Evolutionary conservation across 2,113 vertebrate species (phyloP), one percentile per base, ranked within the genome.

Genomic region (Lophius piscatorius): DNA sequence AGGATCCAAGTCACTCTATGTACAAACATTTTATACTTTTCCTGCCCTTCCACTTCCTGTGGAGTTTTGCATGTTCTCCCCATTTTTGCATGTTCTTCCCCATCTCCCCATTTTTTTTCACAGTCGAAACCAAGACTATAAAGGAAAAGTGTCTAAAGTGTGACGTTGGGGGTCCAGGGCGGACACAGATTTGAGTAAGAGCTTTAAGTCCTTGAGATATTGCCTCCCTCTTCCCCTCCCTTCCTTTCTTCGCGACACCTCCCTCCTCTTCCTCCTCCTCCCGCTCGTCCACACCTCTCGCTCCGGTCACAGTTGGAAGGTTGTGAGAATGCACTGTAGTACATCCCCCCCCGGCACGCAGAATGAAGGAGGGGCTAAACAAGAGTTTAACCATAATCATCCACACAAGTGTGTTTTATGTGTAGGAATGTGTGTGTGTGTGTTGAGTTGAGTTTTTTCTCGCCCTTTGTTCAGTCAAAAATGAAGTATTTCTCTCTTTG

Each of bases 221-320:
- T 12, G 38, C 41, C 45, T 52, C 34, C 42, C 26, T 51, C 49
- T 55, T 51, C 18, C 10, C 59, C 70, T 56, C 26, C 59, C 52
- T 58, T 36, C 26, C 23, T 39, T 36, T 50, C 46, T 55, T 56
- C 22, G 48, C 24, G 41, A 45, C 56, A 56, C 48, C 26, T 44
- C 65, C 47, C 34, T 24, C 18, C 40, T 29, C 41, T 7, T 24
- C 28, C 36, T 10, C 36, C 56, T 52, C 8, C 48, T 57, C 23
- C 26, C 39, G 36, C 61, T 75, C 57, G 42, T 67, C 57, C 51
- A 66, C 61, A 81, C 59, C 65, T 69, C 72, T 63, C 61, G 40
- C 76, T 66, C 41, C 44, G 68, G 74, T 86, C 81, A 78, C 77
- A 84, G 73, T 81, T 78, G 60, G 67, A 56, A 57, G 70, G 74